These are phyloP conservation scores for Eurytoma adleriae DNA, from an alignment of 2,888 invertebrate genomes.

Conservation along the genomic window DNA sequence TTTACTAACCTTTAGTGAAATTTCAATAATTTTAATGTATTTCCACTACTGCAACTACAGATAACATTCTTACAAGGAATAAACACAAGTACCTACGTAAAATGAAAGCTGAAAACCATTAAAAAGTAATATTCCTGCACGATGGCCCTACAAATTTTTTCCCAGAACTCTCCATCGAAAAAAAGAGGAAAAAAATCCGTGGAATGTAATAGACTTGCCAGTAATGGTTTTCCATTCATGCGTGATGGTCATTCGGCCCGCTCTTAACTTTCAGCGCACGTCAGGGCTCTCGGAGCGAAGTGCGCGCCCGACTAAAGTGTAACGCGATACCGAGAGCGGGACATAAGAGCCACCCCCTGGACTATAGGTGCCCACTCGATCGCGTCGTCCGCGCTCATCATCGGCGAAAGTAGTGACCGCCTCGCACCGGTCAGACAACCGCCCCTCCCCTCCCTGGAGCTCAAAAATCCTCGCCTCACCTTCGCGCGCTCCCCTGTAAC, in stretches of 20 bases:
- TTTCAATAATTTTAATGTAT: too few species aligned
- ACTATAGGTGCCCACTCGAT: conserved; percentile 1
- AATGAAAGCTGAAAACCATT: too few species aligned
- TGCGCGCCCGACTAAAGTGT: neutral
- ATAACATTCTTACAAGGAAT: too few species aligned
- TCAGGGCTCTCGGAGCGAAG: neutral
- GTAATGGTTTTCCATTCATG: conserved; percentile 28
- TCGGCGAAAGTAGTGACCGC: conserved; percentile 1
- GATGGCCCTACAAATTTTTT: too few species aligned
- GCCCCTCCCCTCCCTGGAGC: too few species aligned
- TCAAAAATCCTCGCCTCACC: neutral
- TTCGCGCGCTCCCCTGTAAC: neutral
- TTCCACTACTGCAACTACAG: too few species aligned
- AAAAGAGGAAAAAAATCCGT: neutral
- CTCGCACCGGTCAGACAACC: neutral
- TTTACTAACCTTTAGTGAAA: too few species aligned
- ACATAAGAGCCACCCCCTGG: neutral
- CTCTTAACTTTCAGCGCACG: neutral
- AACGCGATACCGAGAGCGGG: neutral
- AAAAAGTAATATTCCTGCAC: too few species aligned
- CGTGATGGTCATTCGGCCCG: neutral
- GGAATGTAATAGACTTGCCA: too few species aligned
- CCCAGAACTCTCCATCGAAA: neutral
- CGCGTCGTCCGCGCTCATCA: neutral
- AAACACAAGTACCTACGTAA: too few species aligned